These are phyloP conservation scores for Achatina immaculata DNA, from an alignment of 1,140 invertebrate genomes.

Conservation along the genomic window DNA sequence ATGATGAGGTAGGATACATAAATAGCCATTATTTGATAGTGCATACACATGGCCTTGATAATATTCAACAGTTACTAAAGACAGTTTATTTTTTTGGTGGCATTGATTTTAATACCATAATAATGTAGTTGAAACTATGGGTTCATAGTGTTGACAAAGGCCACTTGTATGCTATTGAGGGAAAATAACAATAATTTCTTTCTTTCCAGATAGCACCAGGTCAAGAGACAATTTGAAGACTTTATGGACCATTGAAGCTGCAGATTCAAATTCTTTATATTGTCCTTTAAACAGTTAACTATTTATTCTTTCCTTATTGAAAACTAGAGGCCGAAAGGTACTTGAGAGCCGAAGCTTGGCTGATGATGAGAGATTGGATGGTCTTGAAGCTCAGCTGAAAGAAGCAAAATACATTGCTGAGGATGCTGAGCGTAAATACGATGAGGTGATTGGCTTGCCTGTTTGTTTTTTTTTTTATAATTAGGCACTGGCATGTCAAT, in stretches of 20 bases:
- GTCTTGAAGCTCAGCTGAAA: slow-evolving; percentile 98
- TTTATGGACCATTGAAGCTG: not conserved
- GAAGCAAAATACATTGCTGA: slow-evolving; percentile 99
- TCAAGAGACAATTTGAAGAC: not conserved
- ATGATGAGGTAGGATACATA: slow-evolving; percentile 90
- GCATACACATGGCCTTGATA: not conserved
- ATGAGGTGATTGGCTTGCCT: slow-evolving; percentile 86
- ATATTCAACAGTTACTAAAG: too few relatives aligned
- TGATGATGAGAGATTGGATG: slow-evolving; percentile 99
- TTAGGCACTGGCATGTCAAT: slow-evolving; percentile 19
- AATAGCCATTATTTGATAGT: not conserved
- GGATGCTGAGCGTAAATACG: slow-evolving; percentile 99
- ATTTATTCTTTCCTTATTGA: not conserved
- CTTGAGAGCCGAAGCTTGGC: slow-evolving; percentile 99
- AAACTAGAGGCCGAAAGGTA: slow-evolving; percentile 94
- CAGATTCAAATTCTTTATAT: not conserved
- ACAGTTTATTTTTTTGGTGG: too few relatives aligned
- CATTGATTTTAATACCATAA: too few relatives aligned
- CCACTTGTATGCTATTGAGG: not conserved
- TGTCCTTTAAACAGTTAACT: not conserved
- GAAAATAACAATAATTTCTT: not conserved
- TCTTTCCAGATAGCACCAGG: not conserved
- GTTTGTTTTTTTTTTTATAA: not conserved
- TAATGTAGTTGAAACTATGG: too few relatives aligned
- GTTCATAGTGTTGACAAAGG: not conserved